These are phyloP conservation scores for Agrochola macilenta DNA, from an alignment of 2,888 invertebrate genomes.

Conservation along the genomic window DNA sequence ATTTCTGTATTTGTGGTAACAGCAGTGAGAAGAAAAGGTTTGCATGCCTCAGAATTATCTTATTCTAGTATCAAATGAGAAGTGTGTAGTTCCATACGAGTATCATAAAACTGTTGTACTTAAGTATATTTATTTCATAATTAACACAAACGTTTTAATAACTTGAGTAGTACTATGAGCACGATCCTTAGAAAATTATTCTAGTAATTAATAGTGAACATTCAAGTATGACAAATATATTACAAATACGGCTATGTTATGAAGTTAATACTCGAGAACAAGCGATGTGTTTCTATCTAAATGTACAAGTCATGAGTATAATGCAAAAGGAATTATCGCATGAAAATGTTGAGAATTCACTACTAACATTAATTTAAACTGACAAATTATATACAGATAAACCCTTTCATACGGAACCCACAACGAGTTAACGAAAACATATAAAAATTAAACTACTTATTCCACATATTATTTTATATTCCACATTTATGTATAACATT, in stretches of 20 bases:
- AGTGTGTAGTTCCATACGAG: not conserved
- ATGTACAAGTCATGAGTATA: conserved; percentile 50
- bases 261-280: conserved; percentile 47
- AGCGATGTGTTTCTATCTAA: conserved; percentile 54
- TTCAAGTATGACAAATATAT: conserved; percentile 39
- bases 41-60: not conserved
- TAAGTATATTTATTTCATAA: conserved; percentile 27
- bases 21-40: not conserved
- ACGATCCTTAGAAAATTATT: conserved; percentile 49
- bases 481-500: conserved; percentile 38
- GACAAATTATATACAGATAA: conserved; percentile 65
- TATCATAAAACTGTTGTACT: conserved; percentile 46
- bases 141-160: conserved; percentile 20
- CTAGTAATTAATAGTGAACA: conserved; percentile 47
- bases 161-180: conserved; percentile 36
- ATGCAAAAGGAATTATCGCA: conserved; percentile 46
- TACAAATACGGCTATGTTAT: conserved; percentile 45
- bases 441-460: conserved; percentile 61
- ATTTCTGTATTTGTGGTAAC: not conserved
- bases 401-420: conserved; percentile 47
- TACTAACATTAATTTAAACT: conserved; percentile 39
- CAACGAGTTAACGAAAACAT: conserved; percentile 50
- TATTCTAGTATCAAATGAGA: not conserved
- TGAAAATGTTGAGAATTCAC: conserved; percentile 39
- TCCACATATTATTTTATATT: conserved; percentile 50